A percentile compares a stretch with the other conserved stretches of the same genome.
Evolutionary conservation across 2,888 invertebrate species (phyloP).

Genomic region (Yponomeuta cagnagella): DNA sequence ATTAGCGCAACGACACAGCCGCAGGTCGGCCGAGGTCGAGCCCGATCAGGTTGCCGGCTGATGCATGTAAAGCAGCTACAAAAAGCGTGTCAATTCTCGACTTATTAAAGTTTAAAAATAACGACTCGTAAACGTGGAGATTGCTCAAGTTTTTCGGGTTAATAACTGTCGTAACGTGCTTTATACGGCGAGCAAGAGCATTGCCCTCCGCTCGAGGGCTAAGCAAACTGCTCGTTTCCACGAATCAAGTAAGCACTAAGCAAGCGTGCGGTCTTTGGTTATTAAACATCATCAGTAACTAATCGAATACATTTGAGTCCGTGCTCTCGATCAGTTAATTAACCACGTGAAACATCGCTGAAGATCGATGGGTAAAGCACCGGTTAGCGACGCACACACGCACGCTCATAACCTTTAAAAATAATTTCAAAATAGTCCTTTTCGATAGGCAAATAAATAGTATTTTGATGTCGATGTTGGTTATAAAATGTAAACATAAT

Average conservation of each 20-base stretch:
- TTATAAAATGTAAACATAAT: no score
- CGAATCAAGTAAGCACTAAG: background rate
- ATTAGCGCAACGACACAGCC: background rate
- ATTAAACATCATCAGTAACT: background rate
- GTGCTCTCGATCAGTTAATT: background rate
- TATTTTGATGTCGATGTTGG: no score
- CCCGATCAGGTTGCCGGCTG: background rate
- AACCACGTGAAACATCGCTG: background rate
- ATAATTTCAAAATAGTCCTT: no score
- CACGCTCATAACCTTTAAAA: background rate
- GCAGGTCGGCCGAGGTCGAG: background rate
- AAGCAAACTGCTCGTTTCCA: background rate
- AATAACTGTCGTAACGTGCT: background rate
- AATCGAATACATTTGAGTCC: background rate
- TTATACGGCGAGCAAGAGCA: background rate
- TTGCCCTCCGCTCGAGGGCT: background rate
- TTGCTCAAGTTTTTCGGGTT: background rate
- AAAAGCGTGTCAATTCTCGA: background rate
- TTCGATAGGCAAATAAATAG: no score
- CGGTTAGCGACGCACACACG: background rate
- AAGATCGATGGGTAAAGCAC: background rate
- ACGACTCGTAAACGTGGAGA: background rate
- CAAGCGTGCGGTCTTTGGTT: background rate
- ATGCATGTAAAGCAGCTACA: background rate
- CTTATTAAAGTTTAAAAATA: slow-evolving; percentile 1